Percentiles rank a stretch among this genome's conserved stretches.
Conservation (phyloP, 2,888 invertebrate genomes). For the Allophyes oxyacanthae region DNA sequence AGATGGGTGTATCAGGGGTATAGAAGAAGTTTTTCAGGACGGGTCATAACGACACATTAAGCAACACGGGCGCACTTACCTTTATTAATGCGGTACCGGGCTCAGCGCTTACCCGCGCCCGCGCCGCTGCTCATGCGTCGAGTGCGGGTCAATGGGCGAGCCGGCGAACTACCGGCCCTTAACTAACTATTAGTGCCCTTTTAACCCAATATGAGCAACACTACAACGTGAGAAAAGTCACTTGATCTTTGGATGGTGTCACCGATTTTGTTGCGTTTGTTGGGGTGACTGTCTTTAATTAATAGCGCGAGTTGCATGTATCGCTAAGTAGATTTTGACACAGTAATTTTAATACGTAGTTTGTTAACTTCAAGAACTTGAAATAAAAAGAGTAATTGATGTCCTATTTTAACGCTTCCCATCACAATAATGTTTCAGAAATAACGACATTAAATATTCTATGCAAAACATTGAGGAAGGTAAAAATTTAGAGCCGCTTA, state of each 20-base stretch:
- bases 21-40: slow-evolving; percentile 83
- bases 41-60: slow-evolving; percentile 86
- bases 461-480: no score
- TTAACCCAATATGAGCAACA: slow-evolving; percentile 46
- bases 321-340: no score
- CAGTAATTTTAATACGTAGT: no score
- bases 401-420: no score
- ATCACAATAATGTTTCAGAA: no score
- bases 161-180: slow-evolving; percentile 61
- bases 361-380: no score
- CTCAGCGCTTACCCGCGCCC: slow-evolving; percentile 70
- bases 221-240: slow-evolving; percentile 49
- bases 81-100: slow-evolving; percentile 86
- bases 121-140: slow-evolving; percentile 64
- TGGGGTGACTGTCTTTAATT: neutral
- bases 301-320: no score
- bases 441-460: no score
- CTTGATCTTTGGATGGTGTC: slow-evolving; percentile 28
- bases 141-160: slow-evolving; percentile 66
- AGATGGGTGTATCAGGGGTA: slow-evolving; percentile 61
- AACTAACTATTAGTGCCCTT: slow-evolving; percentile 68
- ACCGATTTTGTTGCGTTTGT: slow-evolving; percentile 8
- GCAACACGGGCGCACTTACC: slow-evolving; percentile 83
- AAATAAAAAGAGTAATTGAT: no score
- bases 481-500: no score